Evolutionary conservation across 2,888 invertebrate species (phyloP).

Genomic region (Amblyjoppa fuscipennis): DNA sequence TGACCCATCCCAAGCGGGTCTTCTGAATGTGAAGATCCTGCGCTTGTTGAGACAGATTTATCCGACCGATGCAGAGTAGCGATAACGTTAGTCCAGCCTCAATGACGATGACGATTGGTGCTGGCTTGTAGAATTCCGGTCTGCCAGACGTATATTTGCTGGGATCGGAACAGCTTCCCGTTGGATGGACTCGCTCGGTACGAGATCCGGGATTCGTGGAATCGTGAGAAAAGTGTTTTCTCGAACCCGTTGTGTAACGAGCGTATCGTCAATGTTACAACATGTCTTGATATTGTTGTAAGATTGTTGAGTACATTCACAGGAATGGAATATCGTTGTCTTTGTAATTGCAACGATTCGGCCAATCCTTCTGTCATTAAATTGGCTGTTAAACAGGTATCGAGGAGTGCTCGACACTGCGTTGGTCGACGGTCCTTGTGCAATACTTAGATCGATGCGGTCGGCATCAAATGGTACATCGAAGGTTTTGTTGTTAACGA

Average conservation of each 20-base stretch:
- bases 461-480: conserved; percentile 50
- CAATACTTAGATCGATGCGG: conserved; percentile 44
- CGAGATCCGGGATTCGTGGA: conserved; percentile 46
- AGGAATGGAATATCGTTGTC: conserved; percentile 41
- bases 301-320: conserved; percentile 58
- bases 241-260: conserved; percentile 50
- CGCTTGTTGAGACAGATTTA: conserved; percentile 8
- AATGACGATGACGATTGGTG: conserved; percentile 45
- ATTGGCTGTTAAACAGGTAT: conserved; percentile 64
- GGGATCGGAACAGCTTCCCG: conserved; percentile 14
- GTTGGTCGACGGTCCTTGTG: conserved; percentile 23
- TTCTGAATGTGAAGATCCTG: conserved; percentile 46
- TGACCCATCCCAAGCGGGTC: conserved; percentile 50
- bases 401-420: conserved; percentile 53
- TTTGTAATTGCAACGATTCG: conserved; percentile 46
- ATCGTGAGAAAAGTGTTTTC: conserved; percentile 60
- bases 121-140: conserved; percentile 62
- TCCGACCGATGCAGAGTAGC: conserved; percentile 31
- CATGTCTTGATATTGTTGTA: conserved; percentile 47
- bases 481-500: neutral
- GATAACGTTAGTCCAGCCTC: conserved; percentile 58
- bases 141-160: conserved; percentile 44
- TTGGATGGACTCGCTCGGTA: conserved; percentile 48
- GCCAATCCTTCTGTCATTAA: conserved; percentile 67
- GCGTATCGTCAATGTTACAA: conserved; percentile 38